Base-by-base conservation (phyloP, 2,113 vertebrate species). In the Nycticorax nycticorax region DNA sequence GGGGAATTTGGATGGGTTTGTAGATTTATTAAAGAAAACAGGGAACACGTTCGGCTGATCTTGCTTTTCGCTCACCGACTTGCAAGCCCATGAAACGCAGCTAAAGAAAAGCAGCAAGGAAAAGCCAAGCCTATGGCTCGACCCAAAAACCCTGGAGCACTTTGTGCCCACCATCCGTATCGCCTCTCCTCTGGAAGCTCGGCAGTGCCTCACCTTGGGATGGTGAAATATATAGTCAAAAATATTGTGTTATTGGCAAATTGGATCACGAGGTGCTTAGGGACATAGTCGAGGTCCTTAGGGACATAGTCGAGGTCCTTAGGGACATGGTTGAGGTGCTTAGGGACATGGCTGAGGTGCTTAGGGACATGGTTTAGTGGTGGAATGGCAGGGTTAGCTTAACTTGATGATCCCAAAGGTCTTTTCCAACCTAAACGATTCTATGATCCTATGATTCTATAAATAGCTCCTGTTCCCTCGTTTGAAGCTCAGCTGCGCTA, bases 81-180 rank as follows among this genome's bases (percentile, higher is more conserved):
- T 21, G 74, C 41, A 18, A 82, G 71, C 16, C 28, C 52, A 32
- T 1, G 0, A 72, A 50, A 15, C 0, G 8, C 0, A 3, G 62
- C 5, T 15, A 12, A 12, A 72, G 47, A 30, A 37, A 39, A 85
- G 75, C 32, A 28, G 28, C 1, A 7, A 69, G 85, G 62, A 72
- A 66, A 76, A 84, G 72, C n/a, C 68, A 27, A 69, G 35, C 15
- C 23, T 30, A 33, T 0, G 1, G 60, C 55, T 78, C 60, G 41
- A 6, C 60, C 56, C 33, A 13, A 72, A 88, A 68, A 21, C 37
- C 60, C 63, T 10, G 22, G 30, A 79, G 83, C 21, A 10, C 23
- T 48, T 30, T 12, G 85, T 27, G 66, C 66, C 73, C 82, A 45
- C 14, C 14, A 21, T 13, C 53, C 9, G 1, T 5, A 19, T 0